Evolutionary conservation across 1,140 invertebrate species (phyloP), one percentile per base, ranked within the genome.

Genomic region (Pinna nobilis): DNA sequence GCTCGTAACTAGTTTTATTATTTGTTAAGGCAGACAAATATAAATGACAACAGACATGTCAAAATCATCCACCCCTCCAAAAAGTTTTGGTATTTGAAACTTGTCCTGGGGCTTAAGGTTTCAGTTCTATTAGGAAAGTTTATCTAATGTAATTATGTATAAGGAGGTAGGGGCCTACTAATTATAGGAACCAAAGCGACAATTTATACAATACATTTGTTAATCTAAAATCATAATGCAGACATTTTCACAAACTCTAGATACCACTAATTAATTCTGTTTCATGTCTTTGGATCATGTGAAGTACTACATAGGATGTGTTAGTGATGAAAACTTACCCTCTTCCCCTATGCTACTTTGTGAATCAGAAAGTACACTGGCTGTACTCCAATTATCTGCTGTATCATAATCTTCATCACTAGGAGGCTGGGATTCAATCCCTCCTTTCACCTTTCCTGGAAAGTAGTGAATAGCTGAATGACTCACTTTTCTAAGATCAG

Each of bases 391-490:
- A 67, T 84, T 86, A 47, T 85, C 82, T n/a, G 69, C 78, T 18
- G 81, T 82, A 53, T 84, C 83, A 71, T 79, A 78, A 30, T 86
- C 84, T 49, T 86, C 82, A 68, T 86, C 84, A 78, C 82, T 86
- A 6, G 76, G 76, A 13, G 80, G 79, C 23, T 76, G 81, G 11
- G 80, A 80, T 23, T 68, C 79, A 30, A 70, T 60, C n/a, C 67
- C 67, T 68, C 74, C 77, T 51, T 74, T 75, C 18, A 74, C 77
- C 35, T 39, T 55, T 70, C 77, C 81, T 84, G 64, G 44, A 72
- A 59, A 20, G 35, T 23, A 65, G 55, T 28, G n/a, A n/a, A n/a
- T 4, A 44, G 3, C 11, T 47, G 20, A 32, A 39, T 60, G 3
- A n/a, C n/a, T 5, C 0, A 11, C 6, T 49, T 1, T 9, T 47